Evolutionary conservation across 2,797 vertebrate species (phyloP), one percentile per base, ranked within the genome.

Genomic region (Lepus oiostolus): DNA sequence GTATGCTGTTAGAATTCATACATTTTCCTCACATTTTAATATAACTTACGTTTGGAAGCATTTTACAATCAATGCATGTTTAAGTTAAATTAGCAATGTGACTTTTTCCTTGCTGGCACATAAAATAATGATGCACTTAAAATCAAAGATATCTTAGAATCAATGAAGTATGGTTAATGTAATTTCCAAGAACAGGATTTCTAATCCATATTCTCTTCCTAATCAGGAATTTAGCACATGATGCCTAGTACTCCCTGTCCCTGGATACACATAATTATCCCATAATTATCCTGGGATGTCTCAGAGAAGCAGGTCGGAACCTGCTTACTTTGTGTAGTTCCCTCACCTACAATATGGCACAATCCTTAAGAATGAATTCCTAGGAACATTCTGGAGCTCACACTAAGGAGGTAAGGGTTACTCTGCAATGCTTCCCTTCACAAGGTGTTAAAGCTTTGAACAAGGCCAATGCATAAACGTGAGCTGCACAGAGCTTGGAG

Each of bases 341-440:
- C 47, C 35, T 80, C 26, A 32, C 6, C 83, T 90, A 67, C 26
- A 70, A 10, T 74, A 70, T 90, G 87, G 71, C 67, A 88, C 65
- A 86, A 95, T 84, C 60, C 68, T 28, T 54, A 81, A 94, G 76
- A 95, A 86, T 71, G 79, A 72, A 91, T 93, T 82, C 70, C 90
- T 75, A 95, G 38, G 32, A 90, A 91, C 62, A 92, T 95, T 93
- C 14, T 0, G 83, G 92, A 86, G n/a, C 93, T 95, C 77, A 95
- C 3, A 54, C 13, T 54, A 24, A 79, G 68, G 16, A 96, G 30
- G 81, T 47, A 92, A 93, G 71, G 84, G 47, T 52, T 96, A 70
- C 72, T 92, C 70, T 77, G 72, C 60, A 96, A 90, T 11, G 47
- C 13, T 71, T 96, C 75, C 80, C 62, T 94, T 94, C 72, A 82